These are phyloP conservation scores for Meganola albula DNA, from an alignment of 2,888 invertebrate species.

Conservation along the genomic window DNA sequence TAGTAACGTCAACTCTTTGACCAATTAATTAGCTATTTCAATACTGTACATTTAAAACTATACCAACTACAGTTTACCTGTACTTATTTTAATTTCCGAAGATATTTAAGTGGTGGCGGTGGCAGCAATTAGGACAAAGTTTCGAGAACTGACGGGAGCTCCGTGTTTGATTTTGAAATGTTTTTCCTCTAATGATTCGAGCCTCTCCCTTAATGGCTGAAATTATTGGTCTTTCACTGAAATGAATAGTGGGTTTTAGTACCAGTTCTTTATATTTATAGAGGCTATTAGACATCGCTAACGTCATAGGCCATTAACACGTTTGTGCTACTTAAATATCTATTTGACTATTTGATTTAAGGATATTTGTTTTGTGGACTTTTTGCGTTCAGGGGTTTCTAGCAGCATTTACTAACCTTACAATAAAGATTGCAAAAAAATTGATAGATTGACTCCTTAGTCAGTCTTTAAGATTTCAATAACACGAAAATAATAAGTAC, in stretches of 20 bases:
- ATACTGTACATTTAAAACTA: conserved; percentile 5
- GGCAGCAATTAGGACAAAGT: conserved; percentile 36
- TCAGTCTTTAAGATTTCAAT: too few relatives aligned
- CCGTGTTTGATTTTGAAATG: conserved; percentile 64
- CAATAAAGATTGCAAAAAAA: too few relatives aligned
- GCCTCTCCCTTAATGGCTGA: conserved; percentile 45
- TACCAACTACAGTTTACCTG: too few relatives aligned
- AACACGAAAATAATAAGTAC: too few relatives aligned
- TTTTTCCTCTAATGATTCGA: conserved; percentile 63
- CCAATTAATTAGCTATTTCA: conserved; percentile 2
- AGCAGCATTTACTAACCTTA: too few relatives aligned
- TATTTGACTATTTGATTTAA: too few relatives aligned
- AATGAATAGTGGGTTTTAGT: conserved; percentile 29
- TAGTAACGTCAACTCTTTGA: too few relatives aligned
- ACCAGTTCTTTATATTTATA: conserved; percentile 51
- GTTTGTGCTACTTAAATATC: conserved; percentile 6
- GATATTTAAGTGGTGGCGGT: conserved; percentile 36
- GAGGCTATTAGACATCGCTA: conserved; percentile 30
- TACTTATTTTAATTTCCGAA: conserved; percentile 34
- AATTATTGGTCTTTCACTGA: conserved; percentile 48
- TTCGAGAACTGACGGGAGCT: conserved; percentile 50
- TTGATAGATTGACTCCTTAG: too few relatives aligned
- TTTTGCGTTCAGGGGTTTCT: too few relatives aligned
- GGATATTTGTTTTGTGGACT: too few relatives aligned
- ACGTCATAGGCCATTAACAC: conserved; percentile 16